Base-by-base conservation (phyloP, 2,113 vertebrate genomes). In the Brachyistius frenatus region DNA sequence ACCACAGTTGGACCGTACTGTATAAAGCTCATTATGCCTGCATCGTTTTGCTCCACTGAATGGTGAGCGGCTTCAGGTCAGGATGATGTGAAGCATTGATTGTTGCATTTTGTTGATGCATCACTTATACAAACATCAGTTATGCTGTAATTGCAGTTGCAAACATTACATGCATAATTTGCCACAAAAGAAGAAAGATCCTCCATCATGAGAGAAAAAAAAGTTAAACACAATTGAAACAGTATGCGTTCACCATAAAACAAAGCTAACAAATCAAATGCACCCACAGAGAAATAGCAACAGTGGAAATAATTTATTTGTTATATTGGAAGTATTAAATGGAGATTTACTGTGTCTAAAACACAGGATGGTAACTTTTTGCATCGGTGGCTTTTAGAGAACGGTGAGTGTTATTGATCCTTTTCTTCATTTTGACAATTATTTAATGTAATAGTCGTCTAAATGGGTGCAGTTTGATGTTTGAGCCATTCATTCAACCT, bases 381-480 rank as follows among this genome's bases (percentile, higher is more conserved):
- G 84, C 92, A 80, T 78, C 79, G 70, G 62, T 86, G 58, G 66
- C 80, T 85, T 78, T 83, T 83, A 78, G 77, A 79, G 52, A 91
- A 89, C 81, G 66, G 49, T 52, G 62, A 67, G 56, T 64, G 50
- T 73, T 91, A 89, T 92, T 67, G 89, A 92, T 91, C 75, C 76
- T 30, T 66, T 31, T 36, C 65, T 76, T 86, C 55, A 69, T 84
- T 87, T 86, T 85, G 89, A 92, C 90, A 89, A 88, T 90, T 88
- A 88, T 91, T 92, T 84, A 83, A 90, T 85, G 85, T 83, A 74
- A 92, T 91, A 78, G 90, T 81, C 78, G 85, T 90, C 90, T 91
- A 91, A 91, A 88, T 66, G 85, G 85, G 39, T 54, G 47, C 69
- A 47, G 61, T 73, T 50, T 61, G 76, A 81, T 87, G 77, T 85